Conservation (phyloP, 2,888 invertebrate genomes). For the Sylvicola cinctus region DNA sequence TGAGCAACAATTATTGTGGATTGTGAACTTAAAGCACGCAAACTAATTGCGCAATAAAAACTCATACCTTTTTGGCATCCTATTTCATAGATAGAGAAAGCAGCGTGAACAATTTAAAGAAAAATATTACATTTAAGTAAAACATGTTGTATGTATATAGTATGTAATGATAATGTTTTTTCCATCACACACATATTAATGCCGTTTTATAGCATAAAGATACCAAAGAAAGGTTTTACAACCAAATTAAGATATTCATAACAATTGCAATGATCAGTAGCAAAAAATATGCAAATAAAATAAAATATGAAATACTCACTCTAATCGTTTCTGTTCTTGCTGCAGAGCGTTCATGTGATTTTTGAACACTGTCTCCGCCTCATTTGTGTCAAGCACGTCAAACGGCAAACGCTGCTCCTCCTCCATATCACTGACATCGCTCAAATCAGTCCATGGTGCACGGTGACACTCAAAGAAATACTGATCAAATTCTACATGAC, state of each 20-base stretch:
- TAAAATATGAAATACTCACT: constrained; percentile 37
- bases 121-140: too few relatives aligned
- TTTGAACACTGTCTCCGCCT: constrained; percentile 81
- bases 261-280: too few relatives aligned
- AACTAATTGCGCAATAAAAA: constrained; percentile 1
- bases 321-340: constrained; percentile 76
- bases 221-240: too few relatives aligned
- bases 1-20: too few relatives aligned
- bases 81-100: constrained; percentile 8
- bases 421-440: constrained; percentile 35
- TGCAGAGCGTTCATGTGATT: constrained; percentile 80
- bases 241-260: too few relatives aligned
- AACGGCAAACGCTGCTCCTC: constrained; percentile 70
- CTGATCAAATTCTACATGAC: constrained; percentile 82
- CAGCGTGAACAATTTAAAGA: too few relatives aligned
- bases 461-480: constrained; percentile 77
- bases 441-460: constrained; percentile 53
- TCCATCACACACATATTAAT: too few relatives aligned
- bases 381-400: constrained; percentile 75
- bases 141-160: too few relatives aligned
- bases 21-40: too few relatives aligned
- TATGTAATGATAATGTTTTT: too few relatives aligned
- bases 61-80: constrained; percentile 33
- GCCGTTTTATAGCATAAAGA: too few relatives aligned
- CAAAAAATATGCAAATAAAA: too few relatives aligned